Evolutionary conservation across 2,113 vertebrate genomes (phyloP).

Genomic region (Catharus minimus): DNA sequence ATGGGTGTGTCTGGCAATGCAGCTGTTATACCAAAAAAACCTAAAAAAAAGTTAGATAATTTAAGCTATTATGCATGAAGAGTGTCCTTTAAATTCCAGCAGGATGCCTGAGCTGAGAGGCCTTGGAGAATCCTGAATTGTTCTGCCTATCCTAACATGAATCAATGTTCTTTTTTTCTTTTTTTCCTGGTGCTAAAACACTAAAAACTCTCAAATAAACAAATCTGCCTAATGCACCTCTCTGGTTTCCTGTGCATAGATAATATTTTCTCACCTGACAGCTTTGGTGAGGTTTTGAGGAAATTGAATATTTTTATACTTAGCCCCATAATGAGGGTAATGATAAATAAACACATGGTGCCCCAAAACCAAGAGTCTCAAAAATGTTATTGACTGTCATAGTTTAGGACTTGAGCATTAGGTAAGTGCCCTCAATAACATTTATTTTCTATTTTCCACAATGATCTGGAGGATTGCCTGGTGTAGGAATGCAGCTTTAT

Average conservation of each 20-base stretch:
- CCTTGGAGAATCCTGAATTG: neutral
- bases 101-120: neutral
- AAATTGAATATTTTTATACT: neutral
- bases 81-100: neutral
- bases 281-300: neutral
- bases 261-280: neutral
- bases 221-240: neutral
- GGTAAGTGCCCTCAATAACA: neutral
- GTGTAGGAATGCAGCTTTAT: neutral
- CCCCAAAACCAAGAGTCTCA: neutral
- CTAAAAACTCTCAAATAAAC: neutral
- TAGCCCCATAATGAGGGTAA: neutral
- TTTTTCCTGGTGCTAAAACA: rapidly evolving
- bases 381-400: neutral
- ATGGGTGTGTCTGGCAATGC: neutral
- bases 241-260: neutral
- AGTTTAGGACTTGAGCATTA: neutral
- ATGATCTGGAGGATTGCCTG: neutral
- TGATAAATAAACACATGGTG: neutral
- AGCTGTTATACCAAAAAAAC: neutral
- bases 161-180: neutral
- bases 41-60: neutral
- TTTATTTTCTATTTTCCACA: neutral
- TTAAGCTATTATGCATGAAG: neutral
- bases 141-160: neutral